These are phyloP conservation scores for Canis aureus DNA, from an alignment of 2,113 vertebrate genomes.

Conservation along the genomic window DNA sequence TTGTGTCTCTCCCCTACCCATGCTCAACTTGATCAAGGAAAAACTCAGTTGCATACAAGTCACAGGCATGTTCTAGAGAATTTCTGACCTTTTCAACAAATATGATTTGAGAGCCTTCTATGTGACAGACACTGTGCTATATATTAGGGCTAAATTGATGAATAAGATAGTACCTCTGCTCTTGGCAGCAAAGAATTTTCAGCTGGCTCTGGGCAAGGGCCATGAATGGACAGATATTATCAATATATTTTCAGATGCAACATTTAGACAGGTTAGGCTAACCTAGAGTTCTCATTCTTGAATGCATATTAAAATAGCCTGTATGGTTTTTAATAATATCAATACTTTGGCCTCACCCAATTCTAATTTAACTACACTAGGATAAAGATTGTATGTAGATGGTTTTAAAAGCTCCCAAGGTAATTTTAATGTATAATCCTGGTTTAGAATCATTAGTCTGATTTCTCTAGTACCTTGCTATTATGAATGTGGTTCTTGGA, in stretches of 20 bases:
- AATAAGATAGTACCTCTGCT: not conserved
- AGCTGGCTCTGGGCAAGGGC: not conserved
- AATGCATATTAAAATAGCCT: not conserved
- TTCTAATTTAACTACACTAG: not conserved
- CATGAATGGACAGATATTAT: not conserved
- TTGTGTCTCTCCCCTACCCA: not conserved
- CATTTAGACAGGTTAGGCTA: not conserved
- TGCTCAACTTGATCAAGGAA: conserved; percentile 23
- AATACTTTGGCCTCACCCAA: not conserved
- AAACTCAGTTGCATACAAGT: not conserved
- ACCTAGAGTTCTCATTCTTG: not conserved
- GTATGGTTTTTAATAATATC: not conserved
- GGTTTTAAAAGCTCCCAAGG: not conserved
- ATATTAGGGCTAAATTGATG: not conserved
- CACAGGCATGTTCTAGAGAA: not conserved
- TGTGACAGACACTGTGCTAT: not conserved
- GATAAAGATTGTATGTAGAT: not conserved
- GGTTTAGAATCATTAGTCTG: not conserved
- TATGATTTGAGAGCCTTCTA: not conserved
- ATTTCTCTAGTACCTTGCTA: not conserved
- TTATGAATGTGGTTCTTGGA: not conserved
- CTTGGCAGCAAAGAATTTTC: not conserved
- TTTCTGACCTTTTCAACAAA: conserved; percentile 23
- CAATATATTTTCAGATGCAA: not conserved
- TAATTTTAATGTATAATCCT: not conserved